phyloP scores from a whole-genome alignment of 2,797 vertebrate species.

The Acestrorhynchus altus region DNA sequence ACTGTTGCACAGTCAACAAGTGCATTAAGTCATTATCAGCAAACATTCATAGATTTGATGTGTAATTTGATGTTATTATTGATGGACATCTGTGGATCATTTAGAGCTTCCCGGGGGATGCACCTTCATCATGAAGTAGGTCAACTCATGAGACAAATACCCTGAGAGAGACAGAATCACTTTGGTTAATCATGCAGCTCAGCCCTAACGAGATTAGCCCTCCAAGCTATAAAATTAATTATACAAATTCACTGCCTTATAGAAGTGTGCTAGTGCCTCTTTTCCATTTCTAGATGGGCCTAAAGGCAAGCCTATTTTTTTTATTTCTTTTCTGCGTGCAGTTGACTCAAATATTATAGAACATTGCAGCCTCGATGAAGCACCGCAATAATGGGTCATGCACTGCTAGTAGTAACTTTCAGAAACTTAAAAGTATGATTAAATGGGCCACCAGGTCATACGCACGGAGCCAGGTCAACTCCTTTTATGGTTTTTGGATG shows the following conservation, averaged over 20 bases:
- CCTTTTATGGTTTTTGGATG: too few relatives aligned
- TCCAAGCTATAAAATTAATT: slow-evolving; percentile 63
- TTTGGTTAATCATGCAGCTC: slow-evolving; percentile 56
- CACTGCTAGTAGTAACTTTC: slow-evolving; percentile 4
- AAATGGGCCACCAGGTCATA: slow-evolving; percentile 21
- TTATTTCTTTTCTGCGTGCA: slow-evolving; percentile 23
- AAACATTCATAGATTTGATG: not conserved
- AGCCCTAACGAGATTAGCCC: slow-evolving; percentile 52
- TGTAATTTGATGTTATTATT: slow-evolving; percentile 3
- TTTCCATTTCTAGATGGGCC: slow-evolving; percentile 53
- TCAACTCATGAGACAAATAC: slow-evolving; percentile 49
- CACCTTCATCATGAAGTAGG: slow-evolving; percentile 62
- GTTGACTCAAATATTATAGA: slow-evolving; percentile 29
- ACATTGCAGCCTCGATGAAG: slow-evolving; percentile 32
- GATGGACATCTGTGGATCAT: slow-evolving; percentile 25
- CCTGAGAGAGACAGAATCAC: slow-evolving; percentile 50
- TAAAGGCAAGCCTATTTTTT: slow-evolving; percentile 51
- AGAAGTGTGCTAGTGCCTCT: slow-evolving; percentile 42
- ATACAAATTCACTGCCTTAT: slow-evolving; percentile 51
- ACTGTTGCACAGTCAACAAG: not conserved
- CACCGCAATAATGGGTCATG: slow-evolving; percentile 41
- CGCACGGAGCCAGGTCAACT: too few relatives aligned
- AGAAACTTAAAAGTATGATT: not conserved
- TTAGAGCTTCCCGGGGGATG: slow-evolving; percentile 51
- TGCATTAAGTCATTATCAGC: slow-evolving; percentile 1